These are phyloP conservation scores for Pristionchus arcanus DNA, from an alignment of 2,888 invertebrate genomes.

Conservation along the genomic window DNA sequence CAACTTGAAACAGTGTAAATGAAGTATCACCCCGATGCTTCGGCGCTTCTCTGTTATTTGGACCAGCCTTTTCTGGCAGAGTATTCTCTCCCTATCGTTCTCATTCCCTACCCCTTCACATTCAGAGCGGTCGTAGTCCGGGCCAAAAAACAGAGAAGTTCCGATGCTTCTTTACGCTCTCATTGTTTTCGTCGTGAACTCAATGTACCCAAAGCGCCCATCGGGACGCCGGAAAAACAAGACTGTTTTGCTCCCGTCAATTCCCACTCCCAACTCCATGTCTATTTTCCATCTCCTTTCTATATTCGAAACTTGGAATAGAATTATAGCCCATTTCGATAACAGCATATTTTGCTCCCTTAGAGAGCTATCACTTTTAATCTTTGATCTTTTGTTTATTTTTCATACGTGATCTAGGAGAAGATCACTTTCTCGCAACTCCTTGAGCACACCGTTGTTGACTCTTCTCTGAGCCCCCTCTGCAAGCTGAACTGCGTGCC, in stretches of 20 bases:
- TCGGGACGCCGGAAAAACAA: neutral
- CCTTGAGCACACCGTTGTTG: neutral
- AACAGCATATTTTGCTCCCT: too few species aligned
- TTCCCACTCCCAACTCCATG: slow-evolving; percentile 6
- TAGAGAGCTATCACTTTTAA: too few species aligned
- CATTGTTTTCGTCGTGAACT: neutral
- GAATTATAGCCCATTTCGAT: too few species aligned
- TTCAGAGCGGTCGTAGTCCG: too few species aligned
- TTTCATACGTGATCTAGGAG: neutral
- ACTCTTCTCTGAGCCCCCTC: slow-evolving; percentile 18
- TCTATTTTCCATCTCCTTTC: neutral
- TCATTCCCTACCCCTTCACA: too few species aligned
- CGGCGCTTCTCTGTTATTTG: too few species aligned
- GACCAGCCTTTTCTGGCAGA: too few species aligned
- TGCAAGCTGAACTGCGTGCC: neutral
- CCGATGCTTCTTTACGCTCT: neutral
- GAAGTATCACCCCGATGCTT: neutral
- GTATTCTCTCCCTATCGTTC: too few species aligned
- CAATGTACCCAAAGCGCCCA: neutral
- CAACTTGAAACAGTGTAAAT: too few species aligned
- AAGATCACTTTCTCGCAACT: neutral
- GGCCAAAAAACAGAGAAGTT: too few species aligned
- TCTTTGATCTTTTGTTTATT: too few species aligned
- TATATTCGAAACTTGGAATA: too few species aligned
- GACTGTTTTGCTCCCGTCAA: neutral